Evolutionary conservation across 1,140 invertebrate genomes (phyloP).

Genomic region (Nasonia vitripennis): DNA sequence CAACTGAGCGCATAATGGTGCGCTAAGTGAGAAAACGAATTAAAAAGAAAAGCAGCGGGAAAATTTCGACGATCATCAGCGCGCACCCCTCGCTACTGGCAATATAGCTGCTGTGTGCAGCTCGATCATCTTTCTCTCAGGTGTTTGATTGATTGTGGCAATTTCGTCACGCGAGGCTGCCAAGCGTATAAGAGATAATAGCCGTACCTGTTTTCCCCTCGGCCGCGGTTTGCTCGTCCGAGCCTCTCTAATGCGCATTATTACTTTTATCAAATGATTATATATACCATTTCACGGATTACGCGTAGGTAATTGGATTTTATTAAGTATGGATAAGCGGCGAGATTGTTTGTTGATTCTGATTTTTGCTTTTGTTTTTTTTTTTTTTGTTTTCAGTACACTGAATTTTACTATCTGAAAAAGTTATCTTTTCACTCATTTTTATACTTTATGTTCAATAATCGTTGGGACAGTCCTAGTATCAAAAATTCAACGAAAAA

Average conservation of each 20-base stretch:
- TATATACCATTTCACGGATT: neutral
- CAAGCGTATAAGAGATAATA: neutral
- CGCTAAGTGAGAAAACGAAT: slow-evolving; percentile 47
- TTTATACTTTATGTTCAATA: neutral
- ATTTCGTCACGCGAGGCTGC: slow-evolving; percentile 19
- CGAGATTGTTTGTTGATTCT: neutral
- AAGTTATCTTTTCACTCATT: neutral
- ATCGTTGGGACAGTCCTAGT: no score
- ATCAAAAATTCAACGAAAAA: no score
- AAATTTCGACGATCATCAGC: slow-evolving; percentile 15
- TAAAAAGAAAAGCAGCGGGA: slow-evolving; percentile 26
- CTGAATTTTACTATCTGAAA: no score
- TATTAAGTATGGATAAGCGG: neutral
- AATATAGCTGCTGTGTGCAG: neutral
- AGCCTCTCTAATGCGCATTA: neutral
- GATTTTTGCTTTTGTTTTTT: no score
- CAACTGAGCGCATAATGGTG: neutral
- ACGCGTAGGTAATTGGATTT: neutral
- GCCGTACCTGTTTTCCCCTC: slow-evolving; percentile 13
- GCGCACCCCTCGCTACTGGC: neutral
- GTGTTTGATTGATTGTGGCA: slow-evolving; percentile 35
- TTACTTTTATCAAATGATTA: slow-evolving; percentile 44
- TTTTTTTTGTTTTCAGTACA: neutral
- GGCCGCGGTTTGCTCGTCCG: neutral
- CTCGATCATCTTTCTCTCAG: neutral